Conservation (phyloP, 2,113 vertebrate genomes). For the Myxocyprinus asiaticus region DNA sequence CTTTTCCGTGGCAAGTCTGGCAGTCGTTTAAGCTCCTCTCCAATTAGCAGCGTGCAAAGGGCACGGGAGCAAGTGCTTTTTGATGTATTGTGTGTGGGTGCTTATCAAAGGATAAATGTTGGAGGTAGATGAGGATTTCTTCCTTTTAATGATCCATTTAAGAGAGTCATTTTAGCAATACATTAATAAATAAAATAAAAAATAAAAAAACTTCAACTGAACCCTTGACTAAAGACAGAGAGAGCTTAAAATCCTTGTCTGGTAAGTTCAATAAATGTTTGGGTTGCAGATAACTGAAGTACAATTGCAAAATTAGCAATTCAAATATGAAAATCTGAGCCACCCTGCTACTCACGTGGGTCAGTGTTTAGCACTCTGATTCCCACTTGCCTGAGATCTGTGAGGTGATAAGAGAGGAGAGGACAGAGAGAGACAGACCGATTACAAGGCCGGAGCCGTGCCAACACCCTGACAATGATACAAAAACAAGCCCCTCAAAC, state of each 20-base stretch:
- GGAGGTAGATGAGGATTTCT: conserved; percentile 28
- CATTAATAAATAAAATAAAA: conserved; percentile 16
- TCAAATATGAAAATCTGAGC: conserved; percentile 32
- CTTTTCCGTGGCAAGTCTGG: conserved; percentile 6
- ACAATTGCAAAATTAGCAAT: conserved; percentile 40
- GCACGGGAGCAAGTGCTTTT: conserved; percentile 15
- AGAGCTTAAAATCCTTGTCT: not conserved
- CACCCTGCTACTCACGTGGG: conserved; percentile 29
- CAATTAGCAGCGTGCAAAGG: conserved; percentile 38
- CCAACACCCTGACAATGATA: conserved; percentile 31
- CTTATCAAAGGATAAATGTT: conserved; percentile 20
- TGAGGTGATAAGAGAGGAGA: conserved; percentile 51
- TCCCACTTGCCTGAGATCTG: conserved; percentile 47
- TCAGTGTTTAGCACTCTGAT: conserved; percentile 39
- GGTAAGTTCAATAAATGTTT: conserved; percentile 3
- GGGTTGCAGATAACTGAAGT: conserved; percentile 27
- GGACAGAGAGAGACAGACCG: conserved; percentile 50
- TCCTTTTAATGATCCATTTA: conserved; percentile 37
- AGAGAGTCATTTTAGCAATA: conserved; percentile 4
- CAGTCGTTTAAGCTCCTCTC: conserved; percentile 25
- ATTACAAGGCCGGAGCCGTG: conserved; percentile 43
- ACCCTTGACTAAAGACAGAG: too few species aligned
- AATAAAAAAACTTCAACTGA: not conserved
- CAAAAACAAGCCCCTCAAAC: conserved; percentile 45
- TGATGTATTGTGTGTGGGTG: conserved; percentile 24